phyloP scores from a whole-genome alignment of 2,113 vertebrate genomes.

The Tursiops truncatus region DNA sequence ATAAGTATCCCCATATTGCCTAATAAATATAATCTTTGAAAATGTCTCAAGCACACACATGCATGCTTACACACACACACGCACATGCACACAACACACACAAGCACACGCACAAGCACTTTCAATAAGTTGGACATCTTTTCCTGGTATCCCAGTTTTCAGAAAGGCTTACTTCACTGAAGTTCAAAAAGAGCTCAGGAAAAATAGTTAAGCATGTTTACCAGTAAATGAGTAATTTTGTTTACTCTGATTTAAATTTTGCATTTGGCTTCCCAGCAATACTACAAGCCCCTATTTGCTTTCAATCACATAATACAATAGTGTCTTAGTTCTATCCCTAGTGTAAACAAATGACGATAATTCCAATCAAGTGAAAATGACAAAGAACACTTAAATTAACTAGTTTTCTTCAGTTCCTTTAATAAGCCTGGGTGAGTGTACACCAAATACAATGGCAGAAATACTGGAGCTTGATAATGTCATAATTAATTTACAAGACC shows the following conservation, averaged over 20 bases:
- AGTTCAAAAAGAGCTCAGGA: conserved; percentile 32
- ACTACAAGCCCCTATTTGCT: conserved; percentile 61
- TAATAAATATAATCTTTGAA: conserved; percentile 14
- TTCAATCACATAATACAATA: conserved; percentile 74
- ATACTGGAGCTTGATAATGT: conserved; percentile 62
- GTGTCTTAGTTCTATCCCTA: conserved; percentile 46
- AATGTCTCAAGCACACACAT: neutral
- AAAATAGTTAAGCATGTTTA: conserved; percentile 65
- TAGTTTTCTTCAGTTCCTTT: conserved; percentile 59
- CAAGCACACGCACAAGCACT: neutral
- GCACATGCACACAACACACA: no score
- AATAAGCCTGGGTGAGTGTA: conserved; percentile 53
- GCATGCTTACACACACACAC: neutral
- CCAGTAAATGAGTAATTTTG: conserved; percentile 70
- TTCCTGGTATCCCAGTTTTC: neutral
- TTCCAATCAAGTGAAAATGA: conserved; percentile 73
- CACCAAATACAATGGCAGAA: conserved; percentile 60
- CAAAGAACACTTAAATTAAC: conserved; percentile 73
- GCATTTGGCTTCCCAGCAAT: conserved; percentile 54
- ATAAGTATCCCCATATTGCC: neutral
- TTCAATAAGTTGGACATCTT: conserved; percentile 14
- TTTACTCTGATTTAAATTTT: conserved; percentile 65
- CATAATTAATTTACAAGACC: conserved; percentile 77
- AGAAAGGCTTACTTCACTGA: conserved; percentile 19
- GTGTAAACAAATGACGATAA: conserved; percentile 67